Percentiles rank a stretch among this genome's conserved stretches.
phyloP scores from a whole-genome alignment of 2,113 vertebrate species.

The Podarcis muralis region DNA sequence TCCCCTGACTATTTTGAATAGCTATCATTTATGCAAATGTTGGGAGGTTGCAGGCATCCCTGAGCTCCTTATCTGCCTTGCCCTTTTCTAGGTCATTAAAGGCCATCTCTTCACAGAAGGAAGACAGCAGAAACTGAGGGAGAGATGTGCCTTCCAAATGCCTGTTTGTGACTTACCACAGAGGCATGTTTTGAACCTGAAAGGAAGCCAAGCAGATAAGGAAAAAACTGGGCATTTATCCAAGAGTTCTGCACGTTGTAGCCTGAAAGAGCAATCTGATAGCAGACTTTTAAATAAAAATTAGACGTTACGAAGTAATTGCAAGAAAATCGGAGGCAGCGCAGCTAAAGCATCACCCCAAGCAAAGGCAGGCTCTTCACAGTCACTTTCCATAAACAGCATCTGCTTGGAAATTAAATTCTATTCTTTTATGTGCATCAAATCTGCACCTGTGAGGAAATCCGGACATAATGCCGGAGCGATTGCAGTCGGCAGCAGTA shows the following conservation, averaged over 20 bases:
- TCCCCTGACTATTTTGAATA: not conserved
- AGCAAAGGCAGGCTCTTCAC: not conserved
- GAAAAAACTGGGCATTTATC: not conserved
- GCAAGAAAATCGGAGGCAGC: not conserved
- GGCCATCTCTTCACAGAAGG: not conserved
- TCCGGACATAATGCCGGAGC: not conserved
- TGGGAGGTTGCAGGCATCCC: not conserved
- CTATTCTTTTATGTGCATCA: not conserved
- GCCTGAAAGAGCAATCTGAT: not conserved
- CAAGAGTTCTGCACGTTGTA: not conserved
- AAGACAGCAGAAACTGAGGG: not conserved
- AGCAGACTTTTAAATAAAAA: slow-evolving; percentile 25
- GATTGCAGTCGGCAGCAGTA: not conserved
- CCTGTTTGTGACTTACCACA: not conserved
- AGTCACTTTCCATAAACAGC: slow-evolving; percentile 10
- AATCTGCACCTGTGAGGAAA: slow-evolving; percentile 13
- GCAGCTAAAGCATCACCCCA: not conserved
- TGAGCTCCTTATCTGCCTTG: not conserved
- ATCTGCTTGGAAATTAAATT: slow-evolving; percentile 36
- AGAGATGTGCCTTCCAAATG: not conserved
- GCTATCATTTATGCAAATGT: not conserved
- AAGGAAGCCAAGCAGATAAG: not conserved
- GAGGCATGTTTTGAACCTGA: not conserved
- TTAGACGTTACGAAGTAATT: slow-evolving; percentile 2
- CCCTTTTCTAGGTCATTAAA: not conserved